Evolutionary conservation across 2,888 invertebrate genomes (phyloP).

Genomic region (Dasypogon diadema): DNA sequence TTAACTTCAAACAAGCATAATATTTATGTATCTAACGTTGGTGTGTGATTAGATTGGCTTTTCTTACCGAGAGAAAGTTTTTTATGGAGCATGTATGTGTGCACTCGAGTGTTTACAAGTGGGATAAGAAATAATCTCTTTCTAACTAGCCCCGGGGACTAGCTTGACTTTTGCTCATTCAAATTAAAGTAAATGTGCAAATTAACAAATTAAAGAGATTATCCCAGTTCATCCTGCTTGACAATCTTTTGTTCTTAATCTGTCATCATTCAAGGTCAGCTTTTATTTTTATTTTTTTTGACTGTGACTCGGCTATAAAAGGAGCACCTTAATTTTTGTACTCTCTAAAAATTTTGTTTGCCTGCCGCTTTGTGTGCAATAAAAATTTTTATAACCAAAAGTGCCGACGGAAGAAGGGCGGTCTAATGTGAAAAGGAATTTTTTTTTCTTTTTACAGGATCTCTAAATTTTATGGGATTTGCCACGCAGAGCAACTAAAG

Average conservation of each 20-base stretch:
- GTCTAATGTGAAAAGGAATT: conserved; percentile 18
- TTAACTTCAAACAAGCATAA: conserved; percentile 51
- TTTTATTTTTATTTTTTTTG: background rate
- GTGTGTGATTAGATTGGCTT: conserved; percentile 32
- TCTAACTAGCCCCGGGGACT: conserved; percentile 38
- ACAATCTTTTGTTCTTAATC: conserved; percentile 13
- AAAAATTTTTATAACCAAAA: conserved; percentile 23
- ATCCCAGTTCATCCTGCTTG: conserved; percentile 18
- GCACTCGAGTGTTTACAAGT: conserved; percentile 2
- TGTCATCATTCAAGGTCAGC: background rate
- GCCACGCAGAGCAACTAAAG: background rate
- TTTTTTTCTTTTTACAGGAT: conserved; percentile 32
- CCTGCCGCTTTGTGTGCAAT: conserved; percentile 26
- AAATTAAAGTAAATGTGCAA: conserved; percentile 30
- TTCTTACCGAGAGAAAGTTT: background rate
- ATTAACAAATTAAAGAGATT: conserved; percentile 53
- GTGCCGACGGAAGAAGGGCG: background rate
- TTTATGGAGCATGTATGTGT: background rate
- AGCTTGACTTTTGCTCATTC: background rate
- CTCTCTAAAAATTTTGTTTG: background rate
- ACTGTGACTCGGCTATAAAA: background rate
- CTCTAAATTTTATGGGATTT: conserved; percentile 24
- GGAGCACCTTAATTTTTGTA: background rate
- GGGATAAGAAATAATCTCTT: conserved; percentile 29
- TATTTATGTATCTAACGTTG: conserved; percentile 41